Base-by-base conservation (phyloP, 64 coral and sea anemone genomes). In the Actinia tenebrosa region DNA sequence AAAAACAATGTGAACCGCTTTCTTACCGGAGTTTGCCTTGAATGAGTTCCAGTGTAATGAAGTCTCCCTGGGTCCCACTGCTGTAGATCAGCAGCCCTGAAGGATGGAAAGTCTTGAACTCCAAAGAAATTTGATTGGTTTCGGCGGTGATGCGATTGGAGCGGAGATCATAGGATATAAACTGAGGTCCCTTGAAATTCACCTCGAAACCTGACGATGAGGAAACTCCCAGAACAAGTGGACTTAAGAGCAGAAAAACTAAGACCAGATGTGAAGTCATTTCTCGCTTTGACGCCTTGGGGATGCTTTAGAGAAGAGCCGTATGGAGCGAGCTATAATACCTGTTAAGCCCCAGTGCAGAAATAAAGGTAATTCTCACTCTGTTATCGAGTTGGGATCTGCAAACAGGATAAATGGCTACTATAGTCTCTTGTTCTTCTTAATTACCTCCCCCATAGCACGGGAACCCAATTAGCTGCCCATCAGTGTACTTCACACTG, bases 31-130 rank as follows among this genome's bases (percentile, higher is more conserved):
- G 53, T 59, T 86, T 87, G 45, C 94, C 91, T 6, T 97, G 94
- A 63, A 97, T 75, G 20, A 97, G 80, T 55, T 97, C 94, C 42
- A 97, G 86, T 11, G 91, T 88, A 18, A 97, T 77, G 13, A 93
- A 97, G 75, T 97, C 91, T 42, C 94, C 94, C 55, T 93, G 82
- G 0, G 91, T 92, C 10, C 94, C 94, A 56, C 86, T 84, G 54
- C 94, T 93, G 60, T 97, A 71, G 20, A 93, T 3, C 10, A 97
- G 64, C 3, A 97, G 80, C 27, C 94, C 94, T 22, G 88, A 90
- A 11, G 91, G 91, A 26, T 89, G 72, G 16, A 97, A 88, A n/a
- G 94, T 93, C 81, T 97, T 97, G 53, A 97, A 97, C 53, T 63
- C 86, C 72, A 97, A 86, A 3, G 91, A 90, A 22, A 97, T 93